A percentile compares a stretch with the other conserved stretches of the same genome.
Conservation (phyloP, 2,888 invertebrate species). For the Drosophila mimetica region DNA sequence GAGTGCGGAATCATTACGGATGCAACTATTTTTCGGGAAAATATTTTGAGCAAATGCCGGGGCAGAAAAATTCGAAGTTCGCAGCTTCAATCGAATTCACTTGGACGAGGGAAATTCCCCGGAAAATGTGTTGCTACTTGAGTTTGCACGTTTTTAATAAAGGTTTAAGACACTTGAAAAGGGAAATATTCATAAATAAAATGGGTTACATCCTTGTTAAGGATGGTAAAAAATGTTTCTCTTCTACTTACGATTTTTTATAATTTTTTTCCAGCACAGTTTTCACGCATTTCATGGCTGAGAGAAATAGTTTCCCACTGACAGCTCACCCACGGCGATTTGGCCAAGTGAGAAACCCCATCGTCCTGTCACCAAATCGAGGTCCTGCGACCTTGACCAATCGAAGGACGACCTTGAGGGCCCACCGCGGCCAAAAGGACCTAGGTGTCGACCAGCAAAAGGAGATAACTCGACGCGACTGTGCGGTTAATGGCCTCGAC, state of each 20-base stretch:
- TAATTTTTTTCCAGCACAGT: not conserved
- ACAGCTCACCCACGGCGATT: conserved; percentile 1
- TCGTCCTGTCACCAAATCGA: conserved; percentile 9
- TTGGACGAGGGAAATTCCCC: not conserved
- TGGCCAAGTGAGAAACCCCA: conserved; percentile 11
- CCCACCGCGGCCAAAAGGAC: conserved; percentile 14
- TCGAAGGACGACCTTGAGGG: conserved; percentile 29
- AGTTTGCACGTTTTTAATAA: not conserved
- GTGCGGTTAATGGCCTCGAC: conserved; percentile 49
- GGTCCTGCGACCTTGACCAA: conserved; percentile 32
- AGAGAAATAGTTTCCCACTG: conserved; percentile 3
- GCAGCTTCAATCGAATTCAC: conserved; percentile 9
- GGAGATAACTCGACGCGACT: conserved; percentile 24
- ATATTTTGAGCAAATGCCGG: conserved; percentile 24
- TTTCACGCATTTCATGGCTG: not conserved
- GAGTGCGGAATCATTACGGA: conserved; percentile 19
- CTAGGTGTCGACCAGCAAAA: conserved; percentile 29
- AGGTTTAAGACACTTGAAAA: not conserved
- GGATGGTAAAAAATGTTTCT: too few species aligned
- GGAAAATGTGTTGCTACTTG: not conserved
- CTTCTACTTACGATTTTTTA: too few species aligned
- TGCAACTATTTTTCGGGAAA: conserved; percentile 23
- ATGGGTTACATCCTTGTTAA: too few species aligned
- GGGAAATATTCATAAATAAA: not conserved
- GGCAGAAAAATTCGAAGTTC: conserved; percentile 14